Percentiles rank a stretch among this genome's conserved stretches.
phyloP scores from a whole-genome alignment of 92 coral and sea anemone genomes.

The Chrysogorgia sp. region DNA sequence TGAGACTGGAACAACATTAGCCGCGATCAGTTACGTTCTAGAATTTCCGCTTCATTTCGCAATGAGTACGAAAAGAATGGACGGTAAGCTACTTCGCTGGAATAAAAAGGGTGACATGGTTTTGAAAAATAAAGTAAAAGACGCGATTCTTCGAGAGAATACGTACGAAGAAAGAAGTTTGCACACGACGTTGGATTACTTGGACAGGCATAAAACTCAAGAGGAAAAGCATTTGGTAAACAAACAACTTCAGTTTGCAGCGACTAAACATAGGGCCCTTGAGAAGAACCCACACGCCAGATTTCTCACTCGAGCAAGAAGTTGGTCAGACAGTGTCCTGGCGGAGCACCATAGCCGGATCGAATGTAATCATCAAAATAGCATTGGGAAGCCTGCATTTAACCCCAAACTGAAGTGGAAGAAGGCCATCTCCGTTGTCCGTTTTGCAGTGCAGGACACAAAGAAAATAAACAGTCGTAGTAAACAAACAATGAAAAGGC shows the following conservation, averaged over 20 bases:
- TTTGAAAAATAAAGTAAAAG: slow-evolving; percentile 79
- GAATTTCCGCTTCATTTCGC: neutral
- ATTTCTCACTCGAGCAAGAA: neutral
- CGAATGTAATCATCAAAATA: neutral
- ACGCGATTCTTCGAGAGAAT: slow-evolving; percentile 86
- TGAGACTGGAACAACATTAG: neutral
- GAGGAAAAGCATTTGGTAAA: slow-evolving; percentile 22
- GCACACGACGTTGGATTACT: slow-evolving; percentile 34
- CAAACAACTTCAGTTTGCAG: slow-evolving; percentile 33
- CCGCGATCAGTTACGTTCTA: too few relatives aligned
- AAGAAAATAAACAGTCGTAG: neutral
- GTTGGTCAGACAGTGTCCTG: neutral
- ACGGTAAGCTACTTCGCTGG: slow-evolving; percentile 11
- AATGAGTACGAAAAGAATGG: slow-evolving; percentile 12
- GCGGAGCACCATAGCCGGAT: neutral
- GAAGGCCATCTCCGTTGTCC: slow-evolving; percentile 27
- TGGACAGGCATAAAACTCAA: slow-evolving; percentile 17
- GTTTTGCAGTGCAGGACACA: slow-evolving; percentile 9
- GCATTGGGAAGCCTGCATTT: neutral
- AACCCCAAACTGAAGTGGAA: slow-evolving; percentile 20
- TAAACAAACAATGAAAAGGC: neutral
- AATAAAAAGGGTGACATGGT: slow-evolving; percentile 94
- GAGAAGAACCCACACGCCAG: slow-evolving; percentile 2
- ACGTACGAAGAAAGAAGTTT: slow-evolving; percentile 89
- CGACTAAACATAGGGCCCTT: neutral